These are phyloP conservation scores for Malacosoma neustria DNA, from an alignment of 2,888 invertebrate species.

Conservation along the genomic window DNA sequence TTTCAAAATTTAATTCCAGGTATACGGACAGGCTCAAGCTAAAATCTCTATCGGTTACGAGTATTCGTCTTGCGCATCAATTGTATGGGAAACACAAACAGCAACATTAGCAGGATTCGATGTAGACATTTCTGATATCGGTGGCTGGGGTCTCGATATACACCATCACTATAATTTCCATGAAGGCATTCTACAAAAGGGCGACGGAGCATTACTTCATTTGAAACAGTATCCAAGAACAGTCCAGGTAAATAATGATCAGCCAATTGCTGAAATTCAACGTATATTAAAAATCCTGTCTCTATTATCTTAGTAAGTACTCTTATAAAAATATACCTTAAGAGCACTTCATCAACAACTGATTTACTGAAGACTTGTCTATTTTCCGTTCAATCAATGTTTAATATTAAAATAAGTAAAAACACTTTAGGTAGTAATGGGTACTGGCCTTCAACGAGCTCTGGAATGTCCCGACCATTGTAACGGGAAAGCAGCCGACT, in stretches of 20 bases:
- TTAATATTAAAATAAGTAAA: too few species aligned
- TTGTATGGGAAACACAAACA: conserved; percentile 97
- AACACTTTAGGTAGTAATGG: conserved; percentile 94
- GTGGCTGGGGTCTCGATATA: conserved; percentile 98
- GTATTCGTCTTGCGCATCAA: conserved; percentile 88
- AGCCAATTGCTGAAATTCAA: not conserved
- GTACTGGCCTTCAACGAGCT: conserved; percentile 90
- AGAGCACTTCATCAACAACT: too few species aligned
- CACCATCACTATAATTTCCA: conserved; percentile 99
- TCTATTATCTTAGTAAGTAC: not conserved
- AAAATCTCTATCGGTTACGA: conserved; percentile 95
- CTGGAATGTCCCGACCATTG: conserved; percentile 91
- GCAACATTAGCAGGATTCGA: conserved; percentile 96
- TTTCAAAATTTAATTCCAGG: too few species aligned
- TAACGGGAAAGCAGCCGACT: conserved; percentile 89
- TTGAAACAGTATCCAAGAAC: conserved; percentile 94
- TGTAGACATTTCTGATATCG: conserved; percentile 96
- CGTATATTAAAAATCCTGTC: not conserved
- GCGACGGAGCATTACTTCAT: conserved; percentile 96
- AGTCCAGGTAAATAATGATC: conserved; percentile 73
- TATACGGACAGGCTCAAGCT: conserved; percentile 91
- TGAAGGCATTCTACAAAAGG: conserved; percentile 97
- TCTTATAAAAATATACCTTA: not conserved
- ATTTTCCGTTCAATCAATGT: too few species aligned
- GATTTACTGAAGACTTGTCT: too few species aligned